These are phyloP conservation scores for Merops nubicus DNA, from an alignment of 2,113 vertebrate species.

Conservation along the genomic window DNA sequence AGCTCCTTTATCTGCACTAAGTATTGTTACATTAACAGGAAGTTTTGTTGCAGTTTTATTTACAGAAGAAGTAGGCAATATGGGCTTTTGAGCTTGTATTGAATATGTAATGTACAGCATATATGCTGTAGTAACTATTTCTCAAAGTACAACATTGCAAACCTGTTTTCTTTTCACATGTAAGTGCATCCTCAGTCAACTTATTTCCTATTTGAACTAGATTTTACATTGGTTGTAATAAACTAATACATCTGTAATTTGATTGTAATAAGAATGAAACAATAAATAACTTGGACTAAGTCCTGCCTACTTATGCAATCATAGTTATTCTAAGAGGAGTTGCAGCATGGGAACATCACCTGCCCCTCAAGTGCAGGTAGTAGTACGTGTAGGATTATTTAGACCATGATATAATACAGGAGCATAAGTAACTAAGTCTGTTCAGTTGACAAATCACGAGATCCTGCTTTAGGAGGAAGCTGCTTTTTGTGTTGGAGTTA, in stretches of 20 bases:
- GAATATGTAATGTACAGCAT: neutral
- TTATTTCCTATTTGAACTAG: neutral
- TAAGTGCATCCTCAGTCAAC: neutral
- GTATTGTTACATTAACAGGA: neutral
- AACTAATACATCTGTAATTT: neutral
- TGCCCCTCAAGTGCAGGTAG: neutral
- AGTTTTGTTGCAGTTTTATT: neutral
- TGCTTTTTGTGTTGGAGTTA: neutral
- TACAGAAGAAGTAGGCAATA: neutral
- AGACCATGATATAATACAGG: neutral
- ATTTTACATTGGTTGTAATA: neutral
- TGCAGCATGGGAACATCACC: neutral
- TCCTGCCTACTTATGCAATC: neutral
- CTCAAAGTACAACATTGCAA: neutral
- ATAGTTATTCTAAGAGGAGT: neutral
- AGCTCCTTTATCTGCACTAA: neutral
- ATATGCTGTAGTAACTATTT: neutral
- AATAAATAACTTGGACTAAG: neutral
- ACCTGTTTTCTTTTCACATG: neutral
- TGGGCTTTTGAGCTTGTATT: neutral
- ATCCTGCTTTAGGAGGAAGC: neutral
- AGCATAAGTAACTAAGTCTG: neutral
- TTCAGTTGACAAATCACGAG: neutral
- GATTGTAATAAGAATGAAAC: neutral
- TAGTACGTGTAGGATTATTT: neutral